phyloP scores from a whole-genome alignment of 2,888 invertebrate species.

The Anticlea derivata region DNA sequence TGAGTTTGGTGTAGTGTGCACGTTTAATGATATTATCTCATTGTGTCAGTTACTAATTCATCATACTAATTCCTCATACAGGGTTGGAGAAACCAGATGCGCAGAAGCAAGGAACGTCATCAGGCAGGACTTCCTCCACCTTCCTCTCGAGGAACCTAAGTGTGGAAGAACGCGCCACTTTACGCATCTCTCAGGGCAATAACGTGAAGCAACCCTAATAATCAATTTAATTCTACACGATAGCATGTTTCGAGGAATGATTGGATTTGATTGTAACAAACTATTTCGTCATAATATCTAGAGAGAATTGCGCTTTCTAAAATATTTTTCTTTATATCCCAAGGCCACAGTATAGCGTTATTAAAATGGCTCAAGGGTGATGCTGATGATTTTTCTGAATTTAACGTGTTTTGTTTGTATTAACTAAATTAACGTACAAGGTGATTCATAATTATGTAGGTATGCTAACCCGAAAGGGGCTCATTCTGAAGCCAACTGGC shows the following conservation, averaged over 20 bases:
- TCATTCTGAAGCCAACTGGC: no score
- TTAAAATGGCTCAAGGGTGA: no score
- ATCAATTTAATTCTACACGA: constrained; percentile 16
- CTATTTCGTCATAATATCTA: no score
- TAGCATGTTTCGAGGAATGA: constrained; percentile 11
- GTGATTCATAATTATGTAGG: no score
- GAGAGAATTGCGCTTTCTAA: no score
- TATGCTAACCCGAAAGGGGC: no score
- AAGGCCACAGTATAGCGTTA: no score
- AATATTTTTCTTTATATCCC: no score
- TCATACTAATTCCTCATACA: constrained; percentile 71
- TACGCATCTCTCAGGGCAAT: constrained; percentile 59
- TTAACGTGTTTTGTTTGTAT: no score
- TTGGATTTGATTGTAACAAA: constrained; percentile 10
- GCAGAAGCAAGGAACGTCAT: constrained; percentile 68
- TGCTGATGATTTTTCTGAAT: no score
- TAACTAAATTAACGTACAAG: no score
- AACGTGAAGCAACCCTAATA: constrained; percentile 53
- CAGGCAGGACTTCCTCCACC: constrained; percentile 72
- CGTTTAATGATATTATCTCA: constrained; percentile 1
- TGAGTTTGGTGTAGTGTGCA: constrained; percentile 13
- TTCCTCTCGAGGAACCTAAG: constrained; percentile 75
- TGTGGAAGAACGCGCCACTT: constrained; percentile 64
- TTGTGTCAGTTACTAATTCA: constrained; percentile 47
- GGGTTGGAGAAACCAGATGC: constrained; percentile 72